Conservation (phyloP, 2,888 invertebrate species). For the Drosophila pseudotakahashii region DNA sequence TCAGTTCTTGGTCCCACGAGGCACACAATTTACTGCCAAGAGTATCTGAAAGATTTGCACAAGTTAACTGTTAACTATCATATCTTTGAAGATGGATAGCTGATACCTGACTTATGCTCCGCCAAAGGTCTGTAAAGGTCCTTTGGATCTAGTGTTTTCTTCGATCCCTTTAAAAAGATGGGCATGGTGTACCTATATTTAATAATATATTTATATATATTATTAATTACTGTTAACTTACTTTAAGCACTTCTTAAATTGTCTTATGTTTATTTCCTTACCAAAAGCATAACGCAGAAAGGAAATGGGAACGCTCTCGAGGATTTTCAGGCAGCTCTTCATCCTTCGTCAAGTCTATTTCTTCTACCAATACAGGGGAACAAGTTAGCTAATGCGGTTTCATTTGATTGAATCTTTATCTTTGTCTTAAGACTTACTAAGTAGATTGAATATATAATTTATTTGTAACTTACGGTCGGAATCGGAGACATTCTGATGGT, state of each 20-base stretch:
- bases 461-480: too few species aligned
- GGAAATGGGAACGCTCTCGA: conserved; percentile 85
- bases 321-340: conserved; percentile 86
- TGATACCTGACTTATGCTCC: conserved; percentile 88
- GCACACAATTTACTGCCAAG: conserved; percentile 87
- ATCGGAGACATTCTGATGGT: too few species aligned
- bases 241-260: neutral
- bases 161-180: conserved; percentile 90
- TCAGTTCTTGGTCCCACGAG: conserved; percentile 86
- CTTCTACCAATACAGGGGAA: neutral
- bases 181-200: conserved; percentile 89
- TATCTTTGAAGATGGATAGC: too few species aligned
- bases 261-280: conserved; percentile 49
- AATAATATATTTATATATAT: too few species aligned
- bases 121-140: conserved; percentile 90
- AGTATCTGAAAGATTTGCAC: conserved; percentile 67
- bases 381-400: neutral
- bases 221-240: neutral
- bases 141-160: conserved; percentile 88
- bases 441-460: neutral
- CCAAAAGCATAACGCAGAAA: conserved; percentile 88
- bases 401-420: too few species aligned
- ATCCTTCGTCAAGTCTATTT: conserved; percentile 83
- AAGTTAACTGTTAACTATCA: neutral
- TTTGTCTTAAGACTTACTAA: too few species aligned